A percentile compares a stretch with the other conserved stretches of the same genome.
Conservation (phyloP, 2,888 invertebrate genomes). For the Heliconius cydno region DNA sequence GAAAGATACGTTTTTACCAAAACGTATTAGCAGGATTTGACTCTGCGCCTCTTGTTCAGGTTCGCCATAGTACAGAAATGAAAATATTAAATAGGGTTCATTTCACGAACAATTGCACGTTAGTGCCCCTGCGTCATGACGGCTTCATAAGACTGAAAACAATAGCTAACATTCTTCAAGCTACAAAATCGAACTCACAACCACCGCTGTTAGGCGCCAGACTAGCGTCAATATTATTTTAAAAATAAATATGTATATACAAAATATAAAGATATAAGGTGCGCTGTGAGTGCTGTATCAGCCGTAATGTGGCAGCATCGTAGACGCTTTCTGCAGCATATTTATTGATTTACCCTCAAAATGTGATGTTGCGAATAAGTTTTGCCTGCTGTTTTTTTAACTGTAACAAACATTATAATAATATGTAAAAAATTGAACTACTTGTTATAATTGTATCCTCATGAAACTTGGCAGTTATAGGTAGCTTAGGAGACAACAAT, state of each 20-base stretch:
- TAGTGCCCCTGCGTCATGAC: no score
- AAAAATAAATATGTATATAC: neutral
- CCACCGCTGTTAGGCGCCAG: neutral
- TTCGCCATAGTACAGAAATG: no score
- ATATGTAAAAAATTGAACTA: no score
- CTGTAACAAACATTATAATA: neutral
- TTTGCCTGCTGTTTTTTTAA: neutral
- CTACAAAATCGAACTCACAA: neutral
- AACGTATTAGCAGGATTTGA: no score
- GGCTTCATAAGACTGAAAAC: no score
- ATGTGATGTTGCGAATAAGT: constrained; percentile 21
- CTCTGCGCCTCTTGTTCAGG: no score
- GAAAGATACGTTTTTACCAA: no score
- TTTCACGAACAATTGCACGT: no score
- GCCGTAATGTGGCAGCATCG: constrained; percentile 27
- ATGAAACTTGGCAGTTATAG: no score
- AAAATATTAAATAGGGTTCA: no score
- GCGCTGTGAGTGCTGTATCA: constrained; percentile 11
- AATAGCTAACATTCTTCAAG: neutral
- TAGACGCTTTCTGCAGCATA: constrained; percentile 38
- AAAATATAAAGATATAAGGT: constrained; percentile 19
- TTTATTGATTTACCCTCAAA: constrained; percentile 32
- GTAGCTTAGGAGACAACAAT: no score
- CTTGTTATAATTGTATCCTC: no score
- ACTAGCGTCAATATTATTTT: neutral